Base-by-base conservation (phyloP, 2,888 invertebrate genomes). In the Erpobdella octoculata region DNA sequence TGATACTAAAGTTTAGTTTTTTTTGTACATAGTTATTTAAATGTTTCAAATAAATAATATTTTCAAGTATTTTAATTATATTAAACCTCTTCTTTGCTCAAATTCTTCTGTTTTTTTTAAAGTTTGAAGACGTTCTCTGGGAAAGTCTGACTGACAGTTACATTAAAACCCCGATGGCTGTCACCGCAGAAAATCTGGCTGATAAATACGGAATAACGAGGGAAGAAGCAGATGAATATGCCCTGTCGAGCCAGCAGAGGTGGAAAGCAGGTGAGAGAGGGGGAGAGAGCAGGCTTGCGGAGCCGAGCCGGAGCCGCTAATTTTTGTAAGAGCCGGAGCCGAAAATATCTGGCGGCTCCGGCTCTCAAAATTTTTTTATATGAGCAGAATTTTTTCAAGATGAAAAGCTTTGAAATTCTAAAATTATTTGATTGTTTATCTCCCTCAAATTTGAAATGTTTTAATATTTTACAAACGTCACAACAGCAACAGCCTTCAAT, bases 131-230 rank as follows among this genome's bases (percentile, higher is more conserved):
- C 84, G 87, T 89, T 0, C 84, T 97, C 18, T 96, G 96, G 96
- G 86, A 89, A 0, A 89, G 91, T 2, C 87, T 97, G 1, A 89
- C 91, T 0, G 97, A 98, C 81, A 87, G 89, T 0, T 89, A 91
- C 83, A 92, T 92, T 80, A 91, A 92, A 75, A 86, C 92, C 41
- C 93, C 96, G 0, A 97, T 97, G 97, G 96, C 92, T 1, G 84
- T 94, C 80, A 97, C 97, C 0, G 83, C 83, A 31, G 83, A 83
- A 74, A 83, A 83, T 71, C 76, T 83, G 68, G 83, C 83, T 4
- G 80, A 79, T 70, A 80, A 82, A 74, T 82, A 82, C 74, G 75
- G 78, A 36, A 76, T 83, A 9, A 76, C 79, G 15, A 71, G 83
- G n/a, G 77, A 80, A 71, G 80, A 81, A 15, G 79, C 90, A 67